phyloP scores from a whole-genome alignment of 1,140 invertebrate species.

The Panulirus ornatus region DNA sequence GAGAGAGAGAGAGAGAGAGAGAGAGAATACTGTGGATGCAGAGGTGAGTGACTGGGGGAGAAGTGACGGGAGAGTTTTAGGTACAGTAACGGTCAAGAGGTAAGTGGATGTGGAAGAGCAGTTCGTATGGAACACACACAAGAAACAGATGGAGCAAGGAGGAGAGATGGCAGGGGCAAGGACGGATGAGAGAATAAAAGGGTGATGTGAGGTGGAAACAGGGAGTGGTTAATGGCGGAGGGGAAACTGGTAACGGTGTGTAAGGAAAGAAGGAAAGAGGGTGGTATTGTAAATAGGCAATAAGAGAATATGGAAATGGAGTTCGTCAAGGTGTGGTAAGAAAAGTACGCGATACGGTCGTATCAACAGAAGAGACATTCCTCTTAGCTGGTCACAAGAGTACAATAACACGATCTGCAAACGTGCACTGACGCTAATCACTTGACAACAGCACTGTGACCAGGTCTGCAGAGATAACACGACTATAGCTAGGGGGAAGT shows the following conservation, averaged over 20 bases:
- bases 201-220: background rate
- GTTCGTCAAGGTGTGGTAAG: too few relatives aligned
- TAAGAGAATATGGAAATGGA: background rate
- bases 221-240: background rate
- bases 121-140: background rate
- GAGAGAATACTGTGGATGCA: background rate
- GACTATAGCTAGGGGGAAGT: too few relatives aligned
- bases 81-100: background rate
- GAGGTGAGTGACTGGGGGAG: background rate
- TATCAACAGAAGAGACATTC: too few relatives aligned
- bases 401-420: too few relatives aligned
- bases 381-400: too few relatives aligned
- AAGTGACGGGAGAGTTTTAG: background rate
- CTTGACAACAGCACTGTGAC: too few relatives aligned
- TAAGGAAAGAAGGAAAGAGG: background rate
- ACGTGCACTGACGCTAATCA: too few relatives aligned
- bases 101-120: background rate
- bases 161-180: background rate
- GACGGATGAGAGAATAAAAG: background rate
- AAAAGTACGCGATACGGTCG: too few relatives aligned
- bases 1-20: slow-evolving; percentile 12
- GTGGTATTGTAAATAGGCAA: background rate
- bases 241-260: background rate
- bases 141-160: background rate
- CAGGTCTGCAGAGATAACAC: too few relatives aligned